Evolutionary conservation across 2,888 invertebrate species (phyloP).

Genomic region (Ametastegia equiseti): DNA sequence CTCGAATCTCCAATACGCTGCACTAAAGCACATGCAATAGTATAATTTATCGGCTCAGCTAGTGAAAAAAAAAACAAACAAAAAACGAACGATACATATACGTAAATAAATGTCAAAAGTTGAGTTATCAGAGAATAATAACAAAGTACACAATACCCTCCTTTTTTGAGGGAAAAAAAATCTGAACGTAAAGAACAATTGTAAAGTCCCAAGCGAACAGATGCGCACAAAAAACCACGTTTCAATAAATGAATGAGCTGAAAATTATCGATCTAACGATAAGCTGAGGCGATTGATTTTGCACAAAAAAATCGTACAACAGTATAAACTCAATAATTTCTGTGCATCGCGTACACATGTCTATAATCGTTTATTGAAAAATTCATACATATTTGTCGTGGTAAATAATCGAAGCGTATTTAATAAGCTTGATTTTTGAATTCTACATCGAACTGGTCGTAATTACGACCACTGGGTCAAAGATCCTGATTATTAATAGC

Average conservation of each 20-base stretch:
- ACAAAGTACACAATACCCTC: neutral
- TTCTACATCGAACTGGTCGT: conserved; percentile 55
- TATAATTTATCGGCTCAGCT: neutral
- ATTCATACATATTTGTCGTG: neutral
- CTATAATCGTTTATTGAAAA: neutral
- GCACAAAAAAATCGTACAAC: neutral
- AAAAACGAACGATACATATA: neutral
- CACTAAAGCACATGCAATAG: neutral
- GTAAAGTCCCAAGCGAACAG: neutral
- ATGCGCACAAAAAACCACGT: neutral
- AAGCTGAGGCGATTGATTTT: neutral
- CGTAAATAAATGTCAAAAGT: neutral
- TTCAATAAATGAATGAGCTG: neutral
- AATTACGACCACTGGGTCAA: conserved; percentile 52
- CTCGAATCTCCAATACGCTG: neutral
- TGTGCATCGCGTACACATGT: neutral
- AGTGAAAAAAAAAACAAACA: neutral
- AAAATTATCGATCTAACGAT: neutral
- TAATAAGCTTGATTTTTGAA: conserved; percentile 47
- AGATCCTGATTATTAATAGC: conserved; percentile 59
- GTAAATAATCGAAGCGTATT: neutral
- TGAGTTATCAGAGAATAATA: neutral
- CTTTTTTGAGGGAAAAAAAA: neutral
- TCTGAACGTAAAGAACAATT: neutral
- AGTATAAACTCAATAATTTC: neutral